phyloP scores from a whole-genome alignment of 2,113 vertebrate species.

The Eulemur rufifrons region DNA sequence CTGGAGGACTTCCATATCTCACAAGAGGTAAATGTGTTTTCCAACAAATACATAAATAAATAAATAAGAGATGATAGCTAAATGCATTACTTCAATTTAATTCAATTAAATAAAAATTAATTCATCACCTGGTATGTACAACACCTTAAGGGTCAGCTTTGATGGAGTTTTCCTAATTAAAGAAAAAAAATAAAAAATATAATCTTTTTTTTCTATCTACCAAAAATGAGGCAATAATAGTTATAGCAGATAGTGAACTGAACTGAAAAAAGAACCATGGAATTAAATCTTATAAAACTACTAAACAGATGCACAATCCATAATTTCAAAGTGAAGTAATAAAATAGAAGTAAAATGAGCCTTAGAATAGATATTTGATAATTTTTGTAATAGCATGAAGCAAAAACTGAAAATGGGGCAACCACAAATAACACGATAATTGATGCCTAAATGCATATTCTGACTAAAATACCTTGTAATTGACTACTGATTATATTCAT shows the following conservation, averaged over 20 bases:
- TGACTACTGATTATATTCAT: not conserved
- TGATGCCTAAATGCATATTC: not conserved
- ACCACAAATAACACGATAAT: not conserved
- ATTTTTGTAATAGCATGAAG: not conserved
- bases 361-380: not conserved
- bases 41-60: not conserved
- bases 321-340: not conserved
- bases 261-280: not conserved
- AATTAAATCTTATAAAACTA: not conserved
- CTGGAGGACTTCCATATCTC: constrained; percentile 25
- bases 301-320: not conserved
- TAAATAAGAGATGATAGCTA: not conserved
- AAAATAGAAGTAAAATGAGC: not conserved
- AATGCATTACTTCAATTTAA: constrained; percentile 22
- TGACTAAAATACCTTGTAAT: not conserved
- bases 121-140: not conserved
- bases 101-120: constrained; percentile 13
- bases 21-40: constrained; percentile 33
- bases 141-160: not conserved
- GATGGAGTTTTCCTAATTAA: not conserved
- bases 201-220: not conserved
- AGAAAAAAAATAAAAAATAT: not conserved
- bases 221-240: not conserved
- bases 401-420: not conserved
- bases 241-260: not conserved